Conservation (phyloP, 2,888 invertebrate genomes). For the Andrena bucephala region DNA sequence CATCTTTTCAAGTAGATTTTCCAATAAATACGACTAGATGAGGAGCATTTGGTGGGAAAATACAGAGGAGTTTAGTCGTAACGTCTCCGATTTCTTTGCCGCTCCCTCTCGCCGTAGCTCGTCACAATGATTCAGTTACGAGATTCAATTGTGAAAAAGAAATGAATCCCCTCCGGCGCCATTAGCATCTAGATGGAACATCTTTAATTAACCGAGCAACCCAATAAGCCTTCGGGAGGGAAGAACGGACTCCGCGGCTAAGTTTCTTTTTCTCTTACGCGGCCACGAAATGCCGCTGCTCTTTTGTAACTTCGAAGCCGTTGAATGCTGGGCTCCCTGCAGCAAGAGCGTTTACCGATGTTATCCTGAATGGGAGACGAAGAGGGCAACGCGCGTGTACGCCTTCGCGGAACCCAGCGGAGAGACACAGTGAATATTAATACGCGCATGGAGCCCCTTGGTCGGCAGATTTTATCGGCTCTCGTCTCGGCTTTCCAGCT, state of each 20-base stretch:
- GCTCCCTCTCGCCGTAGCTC: neutral
- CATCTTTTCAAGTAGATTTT: neutral
- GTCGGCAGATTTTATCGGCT: constrained; percentile 80
- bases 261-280: constrained; percentile 12
- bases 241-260: neutral
- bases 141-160: constrained; percentile 26
- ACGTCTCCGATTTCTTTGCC: neutral
- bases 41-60: neutral
- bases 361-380: constrained; percentile 64
- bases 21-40: neutral
- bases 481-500: constrained; percentile 76
- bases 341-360: constrained; percentile 65
- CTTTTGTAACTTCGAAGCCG: constrained; percentile 36
- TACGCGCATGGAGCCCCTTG: constrained; percentile 75
- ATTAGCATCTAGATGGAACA: constrained; percentile 49
- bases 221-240: constrained; percentile 36
- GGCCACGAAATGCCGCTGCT: constrained; percentile 32
- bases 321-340: constrained; percentile 49
- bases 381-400: constrained; percentile 42
- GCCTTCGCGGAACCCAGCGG: constrained; percentile 26
- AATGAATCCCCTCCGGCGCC: constrained; percentile 26
- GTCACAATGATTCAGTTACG: constrained; percentile 5
- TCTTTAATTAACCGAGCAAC: constrained; percentile 46
- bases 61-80: neutral
- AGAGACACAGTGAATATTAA: constrained; percentile 81